Evolutionary conservation across 2,888 invertebrate genomes (phyloP).

Genomic region (Germaria angustata): DNA sequence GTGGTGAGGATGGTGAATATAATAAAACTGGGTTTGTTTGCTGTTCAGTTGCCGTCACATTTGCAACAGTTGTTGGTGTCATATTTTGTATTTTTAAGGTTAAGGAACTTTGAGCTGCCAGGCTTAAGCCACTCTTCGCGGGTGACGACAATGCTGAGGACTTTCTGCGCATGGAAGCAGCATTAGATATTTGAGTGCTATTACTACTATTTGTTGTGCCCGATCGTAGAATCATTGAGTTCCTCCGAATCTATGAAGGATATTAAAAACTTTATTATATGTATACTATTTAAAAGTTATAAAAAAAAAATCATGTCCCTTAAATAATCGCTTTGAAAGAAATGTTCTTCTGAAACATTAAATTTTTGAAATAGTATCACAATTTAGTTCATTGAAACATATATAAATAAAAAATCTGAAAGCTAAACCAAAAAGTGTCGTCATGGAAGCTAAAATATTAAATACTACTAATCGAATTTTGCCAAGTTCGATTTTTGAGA

Average conservation of each 20-base stretch:
- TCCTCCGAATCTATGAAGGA: constrained; percentile 69
- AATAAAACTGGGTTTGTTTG: constrained; percentile 47
- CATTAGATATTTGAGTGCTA: constrained; percentile 42
- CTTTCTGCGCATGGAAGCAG: constrained; percentile 32
- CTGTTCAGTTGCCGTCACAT: constrained; percentile 1
- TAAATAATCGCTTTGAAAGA: no score
- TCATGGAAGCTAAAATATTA: no score
- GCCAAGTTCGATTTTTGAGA: no score
- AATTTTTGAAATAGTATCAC: not conserved
- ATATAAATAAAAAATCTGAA: no score
- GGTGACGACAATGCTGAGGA: constrained; percentile 36
- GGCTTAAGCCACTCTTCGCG: constrained; percentile 6
- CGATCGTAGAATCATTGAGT: constrained; percentile 70
- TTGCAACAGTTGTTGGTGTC: constrained; percentile 39
- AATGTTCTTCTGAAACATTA: not conserved
- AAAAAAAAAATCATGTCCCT: not conserved
- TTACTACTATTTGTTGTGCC: constrained; percentile 33
- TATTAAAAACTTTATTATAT: no score
- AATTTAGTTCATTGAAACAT: not conserved
- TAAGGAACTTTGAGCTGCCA: constrained; percentile 21
- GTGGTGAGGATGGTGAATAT: constrained; percentile 61
- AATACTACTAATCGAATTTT: no score
- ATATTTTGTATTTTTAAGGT: constrained; percentile 47
- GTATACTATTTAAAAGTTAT: no score
- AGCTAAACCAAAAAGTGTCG: no score